Conservation (phyloP, 1,140 invertebrate species). For the Portunus trituberculatus region DNA sequence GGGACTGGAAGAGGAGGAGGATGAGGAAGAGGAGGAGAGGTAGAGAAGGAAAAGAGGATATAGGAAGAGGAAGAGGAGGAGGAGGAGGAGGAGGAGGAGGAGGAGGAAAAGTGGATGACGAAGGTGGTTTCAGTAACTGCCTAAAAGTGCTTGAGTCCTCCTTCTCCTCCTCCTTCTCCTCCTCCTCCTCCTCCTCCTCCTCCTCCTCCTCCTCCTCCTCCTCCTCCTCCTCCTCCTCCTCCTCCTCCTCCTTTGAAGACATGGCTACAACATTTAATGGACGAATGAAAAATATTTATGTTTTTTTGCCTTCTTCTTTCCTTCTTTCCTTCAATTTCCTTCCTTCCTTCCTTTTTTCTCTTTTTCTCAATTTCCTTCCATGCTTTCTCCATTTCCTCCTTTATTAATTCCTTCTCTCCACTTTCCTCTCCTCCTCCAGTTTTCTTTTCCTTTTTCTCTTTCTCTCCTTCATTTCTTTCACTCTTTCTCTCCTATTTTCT, state of each 20-base stretch:
- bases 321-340: neutral
- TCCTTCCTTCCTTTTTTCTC: neutral
- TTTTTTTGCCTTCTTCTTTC: neutral
- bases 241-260: too few species aligned
- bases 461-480: neutral
- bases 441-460: neutral
- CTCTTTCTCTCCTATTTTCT: neutral
- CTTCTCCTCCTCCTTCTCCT: neutral
- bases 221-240: too few species aligned
- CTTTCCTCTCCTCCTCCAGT: neutral
- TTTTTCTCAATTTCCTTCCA: neutral
- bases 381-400: neutral
- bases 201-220: neutral
- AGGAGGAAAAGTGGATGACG: neutral
- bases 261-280: too few species aligned
- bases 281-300: too few species aligned
- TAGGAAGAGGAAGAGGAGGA: neutral
- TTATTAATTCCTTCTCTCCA: neutral
- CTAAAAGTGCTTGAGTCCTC: neutral
- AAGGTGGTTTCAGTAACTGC: neutral
- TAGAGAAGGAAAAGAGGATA: neutral
- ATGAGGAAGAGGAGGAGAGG: neutral
- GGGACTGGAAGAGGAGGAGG: neutral
- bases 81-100: neutral
- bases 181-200: neutral